phyloP scores from a whole-genome alignment of 2,888 invertebrate species.

The Pristionchus arcanus region DNA sequence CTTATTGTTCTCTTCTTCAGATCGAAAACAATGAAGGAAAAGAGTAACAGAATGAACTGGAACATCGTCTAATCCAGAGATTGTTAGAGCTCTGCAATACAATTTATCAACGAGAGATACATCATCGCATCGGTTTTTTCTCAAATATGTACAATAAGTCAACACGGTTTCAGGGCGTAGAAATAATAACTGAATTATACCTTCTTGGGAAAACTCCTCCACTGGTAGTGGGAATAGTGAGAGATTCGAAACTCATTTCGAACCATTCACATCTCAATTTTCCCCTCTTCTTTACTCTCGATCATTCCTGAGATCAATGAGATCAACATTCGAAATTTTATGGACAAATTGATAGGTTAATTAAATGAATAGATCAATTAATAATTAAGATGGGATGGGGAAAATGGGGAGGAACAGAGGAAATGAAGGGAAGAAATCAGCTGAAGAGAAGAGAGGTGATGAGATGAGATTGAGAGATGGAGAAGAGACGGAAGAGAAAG shows the following conservation, averaged over 20 bases:
- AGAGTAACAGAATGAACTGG: constrained; percentile 69
- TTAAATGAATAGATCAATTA: neutral
- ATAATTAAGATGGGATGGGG: neutral
- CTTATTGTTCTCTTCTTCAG: constrained; percentile 85
- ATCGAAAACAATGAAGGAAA: constrained; percentile 76
- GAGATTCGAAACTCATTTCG: constrained; percentile 32
- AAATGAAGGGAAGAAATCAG: neutral
- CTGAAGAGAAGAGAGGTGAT: constrained; percentile 32
- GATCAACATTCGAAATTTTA: neutral
- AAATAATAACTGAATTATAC: neutral
- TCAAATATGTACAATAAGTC: too few species aligned
- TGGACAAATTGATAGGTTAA: neutral
- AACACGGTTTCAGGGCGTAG: neutral
- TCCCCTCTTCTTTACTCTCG: neutral
- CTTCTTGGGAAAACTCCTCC: constrained; percentile 20
- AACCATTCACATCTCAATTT: constrained; percentile 32
- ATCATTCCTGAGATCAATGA: constrained; percentile 1
- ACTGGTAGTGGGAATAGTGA: constrained; percentile 23
- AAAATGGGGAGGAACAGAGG: neutral
- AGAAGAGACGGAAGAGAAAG: constrained; percentile 51
- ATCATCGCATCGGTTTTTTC: neutral
- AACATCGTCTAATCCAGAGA: constrained; percentile 70
- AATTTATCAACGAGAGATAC: neutral
- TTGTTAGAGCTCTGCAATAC: constrained; percentile 74
- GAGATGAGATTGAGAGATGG: constrained; percentile 35